Evolutionary conservation across 2,113 vertebrate genomes (phyloP).

Genomic region (Pterophyllum scalare): DNA sequence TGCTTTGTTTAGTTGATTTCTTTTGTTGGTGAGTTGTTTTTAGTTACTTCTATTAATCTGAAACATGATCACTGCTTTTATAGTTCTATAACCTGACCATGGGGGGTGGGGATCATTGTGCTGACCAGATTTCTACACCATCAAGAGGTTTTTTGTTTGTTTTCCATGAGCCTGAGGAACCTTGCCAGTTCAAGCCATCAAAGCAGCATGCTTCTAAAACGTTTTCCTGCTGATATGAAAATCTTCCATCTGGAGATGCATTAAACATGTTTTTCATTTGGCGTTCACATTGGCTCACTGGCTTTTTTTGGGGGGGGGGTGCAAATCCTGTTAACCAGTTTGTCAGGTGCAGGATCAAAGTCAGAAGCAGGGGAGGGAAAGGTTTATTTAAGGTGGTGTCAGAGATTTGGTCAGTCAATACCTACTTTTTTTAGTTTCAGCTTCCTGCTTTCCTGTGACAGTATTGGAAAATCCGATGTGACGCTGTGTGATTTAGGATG

Average conservation of each 20-base stretch:
- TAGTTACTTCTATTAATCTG: too few species aligned
- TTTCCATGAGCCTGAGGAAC: not conserved
- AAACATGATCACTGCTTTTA: too few species aligned
- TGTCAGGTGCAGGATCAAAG: slow-evolving; percentile 22
- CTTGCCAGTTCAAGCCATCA: slow-evolving; percentile 12
- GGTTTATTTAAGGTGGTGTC: not conserved
- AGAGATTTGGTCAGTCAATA: not conserved
- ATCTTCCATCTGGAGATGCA: slow-evolving; percentile 31
- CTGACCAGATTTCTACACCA: not conserved
- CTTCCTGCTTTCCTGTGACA: not conserved
- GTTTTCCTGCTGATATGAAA: slow-evolving; percentile 17
- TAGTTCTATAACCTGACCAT: too few species aligned
- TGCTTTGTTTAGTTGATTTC: too few species aligned
- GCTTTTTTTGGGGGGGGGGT: not conserved
- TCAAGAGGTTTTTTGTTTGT: not conserved
- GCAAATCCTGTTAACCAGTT: slow-evolving; percentile 39
- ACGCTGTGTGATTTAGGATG: not conserved
- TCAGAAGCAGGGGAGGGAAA: not conserved
- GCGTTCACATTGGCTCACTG: slow-evolving; percentile 5
- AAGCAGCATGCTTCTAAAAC: slow-evolving; percentile 1
- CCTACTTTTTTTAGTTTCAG: not conserved
- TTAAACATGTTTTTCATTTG: slow-evolving; percentile 22
- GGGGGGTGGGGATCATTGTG: not conserved
- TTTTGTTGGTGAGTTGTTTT: too few species aligned
- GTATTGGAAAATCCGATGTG: not conserved